Evolutionary conservation across 92 coral and sea anemone genomes (phyloP).

Genomic region (Montipora capitata): DNA sequence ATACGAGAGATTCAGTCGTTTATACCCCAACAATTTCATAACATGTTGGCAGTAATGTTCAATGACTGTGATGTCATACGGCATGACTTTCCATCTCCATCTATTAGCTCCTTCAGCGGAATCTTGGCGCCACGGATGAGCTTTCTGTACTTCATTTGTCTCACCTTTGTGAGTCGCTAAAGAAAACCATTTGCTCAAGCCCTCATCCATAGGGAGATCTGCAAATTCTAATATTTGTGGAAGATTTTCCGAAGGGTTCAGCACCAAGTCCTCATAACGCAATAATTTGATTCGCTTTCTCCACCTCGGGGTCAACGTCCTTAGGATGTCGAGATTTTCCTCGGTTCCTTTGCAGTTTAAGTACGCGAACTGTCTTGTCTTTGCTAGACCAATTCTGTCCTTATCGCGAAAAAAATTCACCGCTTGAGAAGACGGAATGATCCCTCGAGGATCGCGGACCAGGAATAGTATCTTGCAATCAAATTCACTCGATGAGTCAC

Average conservation of each 20-base stretch:
- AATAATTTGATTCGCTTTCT: slow-evolving; percentile 28
- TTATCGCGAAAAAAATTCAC: slow-evolving; percentile 31
- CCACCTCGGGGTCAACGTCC: slow-evolving; percentile 16
- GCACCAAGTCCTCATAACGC: slow-evolving; percentile 55
- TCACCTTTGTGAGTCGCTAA: slow-evolving; percentile 38
- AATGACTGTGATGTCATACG: slow-evolving; percentile 49
- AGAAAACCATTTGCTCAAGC: slow-evolving; percentile 33
- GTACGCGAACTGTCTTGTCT: slow-evolving; percentile 28
- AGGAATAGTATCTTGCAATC: slow-evolving; percentile 55
- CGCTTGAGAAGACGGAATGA: slow-evolving; percentile 57
- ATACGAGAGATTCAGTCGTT: slow-evolving; percentile 16
- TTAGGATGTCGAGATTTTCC: slow-evolving; percentile 25
- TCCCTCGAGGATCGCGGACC: slow-evolving; percentile 58
- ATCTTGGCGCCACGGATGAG: slow-evolving; percentile 25
- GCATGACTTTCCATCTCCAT: slow-evolving; percentile 51
- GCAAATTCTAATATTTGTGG: slow-evolving; percentile 39
- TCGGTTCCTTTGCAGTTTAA: slow-evolving; percentile 33
- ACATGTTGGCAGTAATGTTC: slow-evolving; percentile 48
- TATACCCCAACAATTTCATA: slow-evolving; percentile 57
- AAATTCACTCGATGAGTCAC: slow-evolving; percentile 25
- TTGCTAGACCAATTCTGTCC: slow-evolving; percentile 28
- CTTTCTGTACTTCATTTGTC: not conserved
- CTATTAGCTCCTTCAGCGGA: slow-evolving; percentile 32
- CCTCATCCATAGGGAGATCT: slow-evolving; percentile 23
- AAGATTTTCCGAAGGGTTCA: slow-evolving; percentile 26